Evolutionary conservation across 2,888 invertebrate genomes (phyloP).

Genomic region (Esperia sulphurella): DNA sequence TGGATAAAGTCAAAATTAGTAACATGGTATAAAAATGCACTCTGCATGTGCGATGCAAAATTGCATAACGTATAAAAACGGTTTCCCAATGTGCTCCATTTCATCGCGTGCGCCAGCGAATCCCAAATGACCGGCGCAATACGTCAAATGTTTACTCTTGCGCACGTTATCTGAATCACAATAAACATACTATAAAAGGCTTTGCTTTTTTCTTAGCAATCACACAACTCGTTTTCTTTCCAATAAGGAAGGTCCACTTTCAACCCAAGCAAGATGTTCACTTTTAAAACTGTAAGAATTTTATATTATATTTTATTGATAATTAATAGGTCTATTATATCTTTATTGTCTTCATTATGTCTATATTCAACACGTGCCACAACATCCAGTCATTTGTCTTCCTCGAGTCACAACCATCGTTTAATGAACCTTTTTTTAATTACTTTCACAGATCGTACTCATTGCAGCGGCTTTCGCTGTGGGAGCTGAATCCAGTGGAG

Average conservation of each 20-base stretch:
- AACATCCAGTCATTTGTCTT: too few relatives aligned
- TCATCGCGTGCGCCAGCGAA: slow-evolving; percentile 64
- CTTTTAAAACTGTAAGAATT: slow-evolving; percentile 70
- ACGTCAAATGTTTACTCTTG: slow-evolving; percentile 63
- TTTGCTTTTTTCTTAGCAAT: slow-evolving; percentile 42
- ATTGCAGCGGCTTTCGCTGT: slow-evolving; percentile 59
- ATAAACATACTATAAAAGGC: slow-evolving; percentile 70
- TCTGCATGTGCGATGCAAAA: slow-evolving; percentile 33
- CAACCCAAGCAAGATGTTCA: slow-evolving; percentile 68
- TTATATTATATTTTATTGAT: neutral
- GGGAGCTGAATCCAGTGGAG: slow-evolving; percentile 55
- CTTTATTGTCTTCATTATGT: neutral
- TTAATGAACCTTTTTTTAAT: neutral
- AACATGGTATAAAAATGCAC: slow-evolving; percentile 8
- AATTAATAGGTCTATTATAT: neutral
- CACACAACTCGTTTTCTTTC: slow-evolving; percentile 68
- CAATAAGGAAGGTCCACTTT: slow-evolving; percentile 63
- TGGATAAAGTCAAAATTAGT: too few relatives aligned
- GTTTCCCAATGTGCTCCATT: slow-evolving; percentile 73
- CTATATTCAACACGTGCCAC: neutral
- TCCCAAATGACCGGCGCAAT: slow-evolving; percentile 69
- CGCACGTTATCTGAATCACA: slow-evolving; percentile 66
- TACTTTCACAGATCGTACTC: slow-evolving; percentile 58
- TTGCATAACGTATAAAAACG: slow-evolving; percentile 47
- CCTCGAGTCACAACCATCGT: neutral